phyloP scores from a whole-genome alignment of 2,797 vertebrate species.

The Rhabdomys pumilio region DNA sequence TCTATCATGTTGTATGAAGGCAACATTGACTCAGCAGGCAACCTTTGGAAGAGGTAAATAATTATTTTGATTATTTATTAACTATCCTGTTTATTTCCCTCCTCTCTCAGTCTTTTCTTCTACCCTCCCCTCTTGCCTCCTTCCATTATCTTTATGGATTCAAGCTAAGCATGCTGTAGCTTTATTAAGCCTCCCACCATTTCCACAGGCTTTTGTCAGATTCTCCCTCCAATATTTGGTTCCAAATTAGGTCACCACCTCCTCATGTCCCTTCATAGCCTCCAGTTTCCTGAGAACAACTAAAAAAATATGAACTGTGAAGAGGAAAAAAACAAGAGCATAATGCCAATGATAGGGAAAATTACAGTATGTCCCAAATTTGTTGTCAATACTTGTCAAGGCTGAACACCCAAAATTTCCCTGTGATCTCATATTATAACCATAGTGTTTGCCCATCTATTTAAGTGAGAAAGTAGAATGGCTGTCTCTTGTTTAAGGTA shows the following conservation, averaged over 20 bases:
- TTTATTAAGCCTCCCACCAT: neutral
- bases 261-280: neutral
- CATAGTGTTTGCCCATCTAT: neutral
- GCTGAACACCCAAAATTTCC: neutral
- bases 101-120: accelerated
- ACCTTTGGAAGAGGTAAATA: neutral
- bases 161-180: neutral
- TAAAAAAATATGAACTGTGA: neutral
- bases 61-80: neutral
- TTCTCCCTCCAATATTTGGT: neutral
- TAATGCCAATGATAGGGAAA: neutral
- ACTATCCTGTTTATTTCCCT: neutral
- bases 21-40: neutral
- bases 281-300: neutral
- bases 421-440: neutral
- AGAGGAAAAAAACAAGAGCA: neutral
- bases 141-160: neutral
- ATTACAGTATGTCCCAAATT: neutral
- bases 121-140: neutral
- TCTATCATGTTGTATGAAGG: neutral
- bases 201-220: neutral
- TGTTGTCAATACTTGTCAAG: neutral
- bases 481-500: neutral
- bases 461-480: neutral
- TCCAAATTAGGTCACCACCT: conserved; percentile 18